Evolutionary conservation across 1,140 invertebrate species (phyloP).

Genomic region (Rhopalosiphum maidis): DNA sequence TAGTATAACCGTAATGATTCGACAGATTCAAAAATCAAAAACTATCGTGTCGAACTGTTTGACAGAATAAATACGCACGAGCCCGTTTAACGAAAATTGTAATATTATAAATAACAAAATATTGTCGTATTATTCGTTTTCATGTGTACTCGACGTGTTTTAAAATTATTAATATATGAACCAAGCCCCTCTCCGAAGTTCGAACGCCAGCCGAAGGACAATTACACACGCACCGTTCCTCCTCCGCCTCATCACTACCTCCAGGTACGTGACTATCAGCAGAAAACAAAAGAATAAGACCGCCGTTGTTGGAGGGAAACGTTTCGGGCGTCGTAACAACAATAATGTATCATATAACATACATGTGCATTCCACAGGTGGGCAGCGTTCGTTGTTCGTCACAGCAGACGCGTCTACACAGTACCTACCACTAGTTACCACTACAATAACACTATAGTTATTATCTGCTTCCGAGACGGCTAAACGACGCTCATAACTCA

Average conservation of each 20-base stretch:
- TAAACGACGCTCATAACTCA: not conserved
- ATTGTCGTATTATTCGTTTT: not conserved
- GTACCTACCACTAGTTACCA: not conserved
- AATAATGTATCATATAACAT: no score
- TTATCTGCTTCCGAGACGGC: not conserved
- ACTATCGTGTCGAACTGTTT: not conserved
- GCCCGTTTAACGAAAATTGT: not conserved
- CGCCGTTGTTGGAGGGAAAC: not conserved
- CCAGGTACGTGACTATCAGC: not conserved
- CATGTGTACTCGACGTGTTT: not conserved
- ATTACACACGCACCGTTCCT: not conserved
- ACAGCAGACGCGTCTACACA: not conserved
- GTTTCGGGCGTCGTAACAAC: not conserved
- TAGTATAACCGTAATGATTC: not conserved
- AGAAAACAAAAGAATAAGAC: not conserved
- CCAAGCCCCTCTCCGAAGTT: not conserved
- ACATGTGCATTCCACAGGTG: not conserved
- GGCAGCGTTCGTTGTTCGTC: not conserved
- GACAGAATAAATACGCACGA: no score
- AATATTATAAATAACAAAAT: no score
- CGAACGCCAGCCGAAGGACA: not conserved
- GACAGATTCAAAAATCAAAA: not conserved
- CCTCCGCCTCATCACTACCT: not conserved
- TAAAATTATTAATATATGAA: not conserved
- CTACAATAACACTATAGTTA: not conserved